Percentiles rank a stretch among this genome's conserved stretches.
Evolutionary conservation across 2,888 invertebrate species (phyloP).

Genomic region (Platycheirus rosarum): DNA sequence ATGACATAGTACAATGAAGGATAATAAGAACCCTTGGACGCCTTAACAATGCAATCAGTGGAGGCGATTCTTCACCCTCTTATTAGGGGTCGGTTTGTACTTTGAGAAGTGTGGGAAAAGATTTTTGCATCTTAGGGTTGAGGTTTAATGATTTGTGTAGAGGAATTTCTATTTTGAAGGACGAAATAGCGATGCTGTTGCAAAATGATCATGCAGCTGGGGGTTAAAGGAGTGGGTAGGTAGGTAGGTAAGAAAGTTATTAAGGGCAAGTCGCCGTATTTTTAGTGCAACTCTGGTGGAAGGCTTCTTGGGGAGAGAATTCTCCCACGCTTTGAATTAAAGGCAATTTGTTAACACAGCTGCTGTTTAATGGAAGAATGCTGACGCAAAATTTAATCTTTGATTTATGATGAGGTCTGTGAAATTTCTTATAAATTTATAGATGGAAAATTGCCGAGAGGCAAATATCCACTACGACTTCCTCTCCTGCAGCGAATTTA

Average conservation of each 20-base stretch:
- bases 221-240: conserved; percentile 28
- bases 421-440: no score
- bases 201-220: conserved; percentile 34
- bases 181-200: conserved; percentile 37
- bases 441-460: no score
- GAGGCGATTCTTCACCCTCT: conserved; percentile 68
- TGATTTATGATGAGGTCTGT: no score
- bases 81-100: background rate
- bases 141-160: conserved; percentile 4
- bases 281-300: background rate
- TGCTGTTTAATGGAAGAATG: background rate
- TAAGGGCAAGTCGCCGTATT: conserved; percentile 2
- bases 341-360: conserved; percentile 11
- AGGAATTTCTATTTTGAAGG: conserved; percentile 41
- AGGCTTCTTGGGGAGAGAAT: conserved; percentile 11
- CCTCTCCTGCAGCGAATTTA: no score
- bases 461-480: no score
- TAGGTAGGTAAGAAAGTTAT: conserved; percentile 2
- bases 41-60: conserved; percentile 42
- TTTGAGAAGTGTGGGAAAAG: conserved; percentile 65
- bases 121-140: conserved; percentile 60
- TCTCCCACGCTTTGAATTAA: conserved; percentile 49
- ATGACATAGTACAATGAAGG: conserved; percentile 24
- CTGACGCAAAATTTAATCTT: no score
- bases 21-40: conserved; percentile 41